phyloP scores from a whole-genome alignment of 1,140 invertebrate genomes.

The Vanessa tameamea region DNA sequence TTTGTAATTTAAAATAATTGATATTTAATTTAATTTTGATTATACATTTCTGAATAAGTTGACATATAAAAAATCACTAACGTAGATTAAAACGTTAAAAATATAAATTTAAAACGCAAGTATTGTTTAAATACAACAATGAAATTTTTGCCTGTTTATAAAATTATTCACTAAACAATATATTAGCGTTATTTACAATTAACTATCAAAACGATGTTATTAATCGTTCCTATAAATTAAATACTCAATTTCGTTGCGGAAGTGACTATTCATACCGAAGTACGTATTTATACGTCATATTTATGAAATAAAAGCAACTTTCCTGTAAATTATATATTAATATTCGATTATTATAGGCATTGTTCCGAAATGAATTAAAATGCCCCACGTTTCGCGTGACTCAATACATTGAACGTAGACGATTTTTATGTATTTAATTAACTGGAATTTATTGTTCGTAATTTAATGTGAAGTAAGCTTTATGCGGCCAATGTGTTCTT shows the following conservation, averaged over 20 bases:
- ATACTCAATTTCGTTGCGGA: slow-evolving; percentile 19
- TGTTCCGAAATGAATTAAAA: slow-evolving; percentile 35
- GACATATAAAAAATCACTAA: too few species aligned
- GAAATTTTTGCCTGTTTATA: neutral
- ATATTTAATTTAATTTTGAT: too few species aligned
- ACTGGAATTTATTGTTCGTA: neutral
- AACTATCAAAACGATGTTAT: slow-evolving; percentile 8
- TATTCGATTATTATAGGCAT: slow-evolving; percentile 8
- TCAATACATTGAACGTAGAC: slow-evolving; percentile 26
- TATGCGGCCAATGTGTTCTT: neutral
- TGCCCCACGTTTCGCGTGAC: slow-evolving; percentile 29
- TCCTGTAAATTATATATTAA: slow-evolving; percentile 10
- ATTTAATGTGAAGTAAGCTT: neutral
- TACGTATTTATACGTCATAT: slow-evolving; percentile 11
- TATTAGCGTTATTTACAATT: neutral
- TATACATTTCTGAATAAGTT: too few species aligned
- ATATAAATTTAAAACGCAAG: too few species aligned
- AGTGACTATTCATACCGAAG: slow-evolving; percentile 15
- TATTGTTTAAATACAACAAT: too few species aligned
- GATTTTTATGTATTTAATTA: slow-evolving; percentile 19
- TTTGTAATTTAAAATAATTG: too few species aligned
- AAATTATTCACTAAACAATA: neutral
- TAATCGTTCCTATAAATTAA: slow-evolving; percentile 23
- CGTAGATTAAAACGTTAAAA: too few species aligned
- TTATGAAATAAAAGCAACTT: slow-evolving; percentile 13